Evolutionary conservation across 2,797 vertebrate species (phyloP).

Genomic region (Pangasius djambal): DNA sequence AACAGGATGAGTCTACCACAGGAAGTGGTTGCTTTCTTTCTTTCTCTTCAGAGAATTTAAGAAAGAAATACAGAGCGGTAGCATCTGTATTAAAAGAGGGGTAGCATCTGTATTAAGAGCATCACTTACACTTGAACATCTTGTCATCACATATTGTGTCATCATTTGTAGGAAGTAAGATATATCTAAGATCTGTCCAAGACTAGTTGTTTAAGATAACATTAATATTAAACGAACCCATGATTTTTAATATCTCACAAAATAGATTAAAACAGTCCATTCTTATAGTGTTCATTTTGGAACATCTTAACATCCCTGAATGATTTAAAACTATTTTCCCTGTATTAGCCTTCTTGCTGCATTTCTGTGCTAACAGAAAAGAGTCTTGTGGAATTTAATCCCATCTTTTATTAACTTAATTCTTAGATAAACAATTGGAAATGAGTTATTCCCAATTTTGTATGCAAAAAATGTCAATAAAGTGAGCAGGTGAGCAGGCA

Average conservation of each 20-base stretch:
- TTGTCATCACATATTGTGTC: not conserved
- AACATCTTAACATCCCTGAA: not conserved
- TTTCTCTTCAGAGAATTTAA: not conserved
- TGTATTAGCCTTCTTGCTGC: not conserved
- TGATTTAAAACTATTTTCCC: not conserved
- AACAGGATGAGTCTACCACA: constrained; percentile 18
- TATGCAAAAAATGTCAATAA: not conserved
- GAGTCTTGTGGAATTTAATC: not conserved
- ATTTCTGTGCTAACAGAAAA: not conserved
- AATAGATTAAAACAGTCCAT: not conserved
- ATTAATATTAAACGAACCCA: too few relatives aligned
- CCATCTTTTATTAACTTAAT: not conserved
- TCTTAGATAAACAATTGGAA: not conserved
- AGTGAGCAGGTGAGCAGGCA: constrained; percentile 1
- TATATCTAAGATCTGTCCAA: not conserved
- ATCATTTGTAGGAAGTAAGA: not conserved
- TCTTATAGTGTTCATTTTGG: not conserved
- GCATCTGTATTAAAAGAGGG: not conserved
- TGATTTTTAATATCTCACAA: not conserved
- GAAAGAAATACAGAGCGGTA: not conserved
- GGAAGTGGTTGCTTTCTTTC: constrained; percentile 13
- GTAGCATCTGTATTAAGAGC: not conserved
- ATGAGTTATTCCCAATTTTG: not conserved
- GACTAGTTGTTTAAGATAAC: not conserved
- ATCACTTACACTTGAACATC: not conserved